A percentile compares a stretch with the other conserved stretches of the same genome.
Evolutionary conservation across 2,888 invertebrate species (phyloP).

Genomic region (Machimus rusticus): DNA sequence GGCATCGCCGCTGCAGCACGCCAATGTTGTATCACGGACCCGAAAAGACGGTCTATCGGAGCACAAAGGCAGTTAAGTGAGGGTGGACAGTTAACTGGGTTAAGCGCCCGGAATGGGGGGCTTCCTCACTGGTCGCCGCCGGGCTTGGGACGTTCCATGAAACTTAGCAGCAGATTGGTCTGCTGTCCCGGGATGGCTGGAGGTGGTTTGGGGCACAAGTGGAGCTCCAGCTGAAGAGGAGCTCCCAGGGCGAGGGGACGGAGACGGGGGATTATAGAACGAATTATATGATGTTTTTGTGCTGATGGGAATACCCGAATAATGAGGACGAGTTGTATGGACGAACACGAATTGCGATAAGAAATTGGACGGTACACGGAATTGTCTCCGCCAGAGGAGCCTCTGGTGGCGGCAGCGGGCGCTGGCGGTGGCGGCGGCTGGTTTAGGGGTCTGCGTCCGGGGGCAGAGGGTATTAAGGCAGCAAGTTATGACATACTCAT

Average conservation of each 20-base stretch:
- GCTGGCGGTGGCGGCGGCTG: neutral
- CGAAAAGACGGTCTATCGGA: neutral
- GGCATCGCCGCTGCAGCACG: neutral
- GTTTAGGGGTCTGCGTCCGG: neutral
- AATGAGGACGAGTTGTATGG: constrained; percentile 26
- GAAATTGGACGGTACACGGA: neutral
- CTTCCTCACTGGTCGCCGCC: neutral
- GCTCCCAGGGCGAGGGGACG: neutral
- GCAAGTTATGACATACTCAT: neutral
- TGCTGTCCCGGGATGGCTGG: neutral
- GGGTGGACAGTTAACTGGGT: no score
- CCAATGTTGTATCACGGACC: neutral
- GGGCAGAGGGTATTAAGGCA: neutral
- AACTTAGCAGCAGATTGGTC: neutral
- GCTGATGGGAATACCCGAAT: constrained; percentile 20
- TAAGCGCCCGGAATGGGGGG: neutral
- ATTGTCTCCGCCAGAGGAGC: neutral
- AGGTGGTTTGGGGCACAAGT: no score
- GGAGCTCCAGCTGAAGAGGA: neutral
- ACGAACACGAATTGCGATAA: constrained; percentile 21
- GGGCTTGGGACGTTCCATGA: neutral
- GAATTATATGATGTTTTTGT: constrained; percentile 11
- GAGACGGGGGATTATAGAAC: constrained; percentile 5
- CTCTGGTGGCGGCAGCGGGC: neutral
- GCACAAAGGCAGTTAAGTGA: neutral